Conservation (phyloP, 2,888 invertebrate genomes). For the Heteropelma amictum region DNA sequence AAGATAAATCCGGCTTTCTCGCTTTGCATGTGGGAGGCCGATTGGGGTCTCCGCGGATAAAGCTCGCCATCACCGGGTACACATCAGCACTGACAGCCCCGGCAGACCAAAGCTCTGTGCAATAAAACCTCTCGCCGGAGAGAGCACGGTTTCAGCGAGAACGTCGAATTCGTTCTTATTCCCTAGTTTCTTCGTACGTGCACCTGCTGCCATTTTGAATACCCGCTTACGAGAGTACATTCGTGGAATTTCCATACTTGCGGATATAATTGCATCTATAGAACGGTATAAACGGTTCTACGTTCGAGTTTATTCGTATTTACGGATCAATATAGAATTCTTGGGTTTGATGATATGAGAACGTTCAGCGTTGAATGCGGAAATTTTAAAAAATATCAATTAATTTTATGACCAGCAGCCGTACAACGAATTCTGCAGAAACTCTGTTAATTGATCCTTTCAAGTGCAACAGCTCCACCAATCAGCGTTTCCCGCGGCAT, state of each 20-base stretch:
- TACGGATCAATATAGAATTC: too few relatives aligned
- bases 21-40: conserved; percentile 54
- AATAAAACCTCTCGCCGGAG: conserved; percentile 20
- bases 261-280: background rate
- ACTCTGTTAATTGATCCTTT: too few relatives aligned
- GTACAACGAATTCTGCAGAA: too few relatives aligned
- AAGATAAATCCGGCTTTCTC: conserved; percentile 58
- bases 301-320: background rate
- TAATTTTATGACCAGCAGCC: too few relatives aligned
- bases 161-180: conserved; percentile 29
- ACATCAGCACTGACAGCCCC: background rate
- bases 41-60: conserved; percentile 33
- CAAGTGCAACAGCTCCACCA: too few relatives aligned
- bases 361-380: too few relatives aligned
- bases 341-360: too few relatives aligned
- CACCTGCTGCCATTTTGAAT: conserved; percentile 63
- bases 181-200: conserved; percentile 43
- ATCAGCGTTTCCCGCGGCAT: too few relatives aligned
- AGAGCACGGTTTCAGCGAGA: conserved; percentile 9
- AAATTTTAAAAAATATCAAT: too few relatives aligned
- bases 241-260: background rate
- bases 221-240: conserved; percentile 57
- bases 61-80: conserved; percentile 18
- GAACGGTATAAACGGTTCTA: background rate
- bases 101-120: conserved; percentile 22